Conservation (phyloP, 2,797 vertebrate species). For the Falco cherrug region DNA sequence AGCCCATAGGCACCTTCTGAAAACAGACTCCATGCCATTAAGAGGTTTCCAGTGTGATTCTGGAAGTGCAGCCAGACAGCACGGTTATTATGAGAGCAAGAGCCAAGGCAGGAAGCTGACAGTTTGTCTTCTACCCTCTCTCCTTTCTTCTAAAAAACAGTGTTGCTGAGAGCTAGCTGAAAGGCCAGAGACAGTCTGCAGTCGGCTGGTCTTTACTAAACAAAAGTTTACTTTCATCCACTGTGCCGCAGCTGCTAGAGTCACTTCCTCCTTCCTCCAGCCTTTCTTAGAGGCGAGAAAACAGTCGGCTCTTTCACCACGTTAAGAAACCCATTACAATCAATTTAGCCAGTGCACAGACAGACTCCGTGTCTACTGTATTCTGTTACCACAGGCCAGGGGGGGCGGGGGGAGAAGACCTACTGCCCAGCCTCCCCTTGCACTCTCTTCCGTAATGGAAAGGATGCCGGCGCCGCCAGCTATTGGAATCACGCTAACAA, state of each 20-base stretch:
- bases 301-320: conserved; percentile 72
- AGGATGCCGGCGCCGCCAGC: conserved; percentile 77
- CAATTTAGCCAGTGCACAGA: conserved; percentile 75
- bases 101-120: conserved; percentile 57
- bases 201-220: conserved; percentile 43
- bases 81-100: not conserved
- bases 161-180: conserved; percentile 15
- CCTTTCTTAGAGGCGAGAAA: conserved; percentile 78
- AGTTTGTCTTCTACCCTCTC: conserved; percentile 41
- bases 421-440: conserved; percentile 61
- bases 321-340: conserved; percentile 76
- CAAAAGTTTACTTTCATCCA: conserved; percentile 74
- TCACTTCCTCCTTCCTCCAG: conserved; percentile 63
- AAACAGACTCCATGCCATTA: not conserved
- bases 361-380: conserved; percentile 78
- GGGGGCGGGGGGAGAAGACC: conserved; percentile 19
- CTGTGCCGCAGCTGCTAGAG: conserved; percentile 48
- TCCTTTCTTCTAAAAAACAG: conserved; percentile 33
- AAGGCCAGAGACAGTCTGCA: conserved; percentile 51
- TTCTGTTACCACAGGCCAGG: conserved; percentile 71
- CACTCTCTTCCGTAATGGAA: conserved; percentile 73
- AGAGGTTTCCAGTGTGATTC: not conserved
- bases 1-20: not conserved
- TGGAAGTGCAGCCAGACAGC: conserved; percentile 19
- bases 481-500: conserved; percentile 72